Percentiles rank a stretch among this genome's conserved stretches.
Evolutionary conservation across 1,140 invertebrate genomes (phyloP).

Genomic region (Pseudomyrmex sp.): DNA sequence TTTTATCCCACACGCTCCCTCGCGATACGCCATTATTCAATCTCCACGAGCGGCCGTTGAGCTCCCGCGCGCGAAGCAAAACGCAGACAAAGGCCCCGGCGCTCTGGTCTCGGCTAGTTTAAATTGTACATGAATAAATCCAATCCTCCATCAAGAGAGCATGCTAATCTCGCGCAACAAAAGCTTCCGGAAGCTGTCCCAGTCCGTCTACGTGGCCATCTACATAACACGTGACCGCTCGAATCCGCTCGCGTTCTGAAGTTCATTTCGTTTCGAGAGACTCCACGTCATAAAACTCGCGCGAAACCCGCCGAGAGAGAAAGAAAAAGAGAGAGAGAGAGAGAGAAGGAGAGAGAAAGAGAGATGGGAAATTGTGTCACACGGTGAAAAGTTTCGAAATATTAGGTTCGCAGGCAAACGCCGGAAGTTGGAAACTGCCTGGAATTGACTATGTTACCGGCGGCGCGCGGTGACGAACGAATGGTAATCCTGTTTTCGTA

Average conservation of each 20-base stretch:
- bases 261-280: conserved; percentile 46
- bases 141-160: conserved; percentile 75
- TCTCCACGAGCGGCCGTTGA: conserved; percentile 6
- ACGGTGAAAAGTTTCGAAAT: conserved; percentile 65
- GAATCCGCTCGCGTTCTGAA: conserved; percentile 60
- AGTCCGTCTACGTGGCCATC: conserved; percentile 59
- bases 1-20: not conserved
- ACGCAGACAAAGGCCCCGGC: conserved; percentile 64
- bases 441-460: conserved; percentile 49
- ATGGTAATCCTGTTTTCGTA: conserved; percentile 56
- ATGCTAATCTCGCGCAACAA: conserved; percentile 78
- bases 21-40: conserved; percentile 21
- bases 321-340: not conserved
- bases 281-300: conserved; percentile 64
- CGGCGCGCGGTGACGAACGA: conserved; percentile 24
- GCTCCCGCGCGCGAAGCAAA: conserved; percentile 21
- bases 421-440: conserved; percentile 56
- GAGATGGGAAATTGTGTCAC: conserved; percentile 37
- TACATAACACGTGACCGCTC: conserved; percentile 74
- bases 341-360: not conserved
- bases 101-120: conserved; percentile 72
- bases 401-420: conserved; percentile 65
- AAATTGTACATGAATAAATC: conserved; percentile 81
- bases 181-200: conserved; percentile 68
- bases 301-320: conserved; percentile 4